A percentile compares a stretch with the other conserved stretches of the same genome.
phyloP scores from a whole-genome alignment of 2,113 vertebrate genomes.

The Amazona vittata region DNA sequence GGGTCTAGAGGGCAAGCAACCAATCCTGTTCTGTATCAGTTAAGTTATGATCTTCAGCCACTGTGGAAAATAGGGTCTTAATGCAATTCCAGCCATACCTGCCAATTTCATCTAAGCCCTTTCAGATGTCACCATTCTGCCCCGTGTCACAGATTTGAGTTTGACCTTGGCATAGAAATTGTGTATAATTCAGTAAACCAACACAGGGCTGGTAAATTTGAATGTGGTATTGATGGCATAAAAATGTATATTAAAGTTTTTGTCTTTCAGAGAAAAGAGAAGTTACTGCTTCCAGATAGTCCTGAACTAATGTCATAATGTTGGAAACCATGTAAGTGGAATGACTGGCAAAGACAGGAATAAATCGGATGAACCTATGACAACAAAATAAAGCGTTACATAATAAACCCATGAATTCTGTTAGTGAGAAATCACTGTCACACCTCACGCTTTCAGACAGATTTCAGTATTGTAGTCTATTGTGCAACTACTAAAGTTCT shows the following conservation, averaged over 20 bases:
- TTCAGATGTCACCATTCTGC: neutral
- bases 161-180: neutral
- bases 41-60: neutral
- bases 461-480: neutral
- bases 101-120: neutral
- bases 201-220: neutral
- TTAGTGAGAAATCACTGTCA: neutral
- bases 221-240: neutral
- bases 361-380: neutral
- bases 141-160: neutral
- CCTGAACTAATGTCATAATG: neutral
- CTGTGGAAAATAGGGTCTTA: neutral
- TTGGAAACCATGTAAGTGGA: neutral
- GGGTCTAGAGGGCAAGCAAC: neutral
- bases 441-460: neutral
- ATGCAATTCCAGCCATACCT: neutral
- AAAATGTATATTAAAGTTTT: neutral
- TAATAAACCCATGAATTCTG: neutral
- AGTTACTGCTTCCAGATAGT: neutral
- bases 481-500: neutral
- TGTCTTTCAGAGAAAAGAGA: neutral
- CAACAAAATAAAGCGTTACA: neutral
- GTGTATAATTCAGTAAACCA: neutral
- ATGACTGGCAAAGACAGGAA: neutral
- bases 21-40: neutral